phyloP scores from a whole-genome alignment of 2,797 vertebrate species.

The Smutsia temminckii region DNA sequence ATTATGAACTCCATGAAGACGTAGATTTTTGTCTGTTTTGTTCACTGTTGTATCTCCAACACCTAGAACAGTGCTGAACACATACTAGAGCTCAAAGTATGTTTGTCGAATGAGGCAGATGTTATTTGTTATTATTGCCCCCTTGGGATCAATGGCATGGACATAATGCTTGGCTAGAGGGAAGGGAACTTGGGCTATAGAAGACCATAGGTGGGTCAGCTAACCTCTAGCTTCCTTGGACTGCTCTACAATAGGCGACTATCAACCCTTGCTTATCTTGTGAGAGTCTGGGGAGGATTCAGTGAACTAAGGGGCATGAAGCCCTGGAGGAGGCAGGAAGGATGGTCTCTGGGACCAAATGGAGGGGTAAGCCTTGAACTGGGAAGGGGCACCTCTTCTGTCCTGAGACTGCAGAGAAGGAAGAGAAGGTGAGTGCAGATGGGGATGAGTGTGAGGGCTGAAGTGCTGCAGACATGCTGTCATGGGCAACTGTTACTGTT shows the following conservation, averaged over 20 bases:
- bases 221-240: no score
- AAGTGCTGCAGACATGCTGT: neutral
- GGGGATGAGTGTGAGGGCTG: neutral
- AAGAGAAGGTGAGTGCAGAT: neutral
- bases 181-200: neutral
- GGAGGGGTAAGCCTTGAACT: neutral
- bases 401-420: neutral
- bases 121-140: neutral
- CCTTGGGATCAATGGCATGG: neutral
- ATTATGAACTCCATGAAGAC: neutral
- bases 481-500: no score
- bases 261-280: accelerated
- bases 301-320: neutral
- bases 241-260: neutral
- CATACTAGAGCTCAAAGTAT: neutral
- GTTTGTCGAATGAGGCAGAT: neutral
- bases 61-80: neutral
- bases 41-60: neutral
- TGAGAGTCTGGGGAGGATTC: neutral
- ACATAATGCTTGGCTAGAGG: neutral
- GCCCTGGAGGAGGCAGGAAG: neutral
- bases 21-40: neutral
- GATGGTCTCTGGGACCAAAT: neutral
- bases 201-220: neutral
- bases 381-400: neutral